These are phyloP conservation scores for Mobula birostris DNA, from an alignment of 2,113 vertebrate species.

Conservation along the genomic window DNA sequence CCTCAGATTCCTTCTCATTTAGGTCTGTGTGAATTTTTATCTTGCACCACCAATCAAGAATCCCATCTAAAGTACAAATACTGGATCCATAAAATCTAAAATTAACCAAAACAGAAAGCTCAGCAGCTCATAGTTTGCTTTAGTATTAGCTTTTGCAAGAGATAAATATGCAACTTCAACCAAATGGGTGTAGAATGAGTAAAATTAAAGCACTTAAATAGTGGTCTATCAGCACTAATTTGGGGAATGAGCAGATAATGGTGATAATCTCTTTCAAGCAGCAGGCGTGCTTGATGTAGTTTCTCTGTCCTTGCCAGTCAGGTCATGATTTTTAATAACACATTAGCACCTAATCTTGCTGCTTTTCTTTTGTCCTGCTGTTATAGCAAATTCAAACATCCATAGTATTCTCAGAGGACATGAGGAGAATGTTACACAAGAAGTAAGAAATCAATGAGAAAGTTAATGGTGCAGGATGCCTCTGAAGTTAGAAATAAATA, in stretches of 20 bases:
- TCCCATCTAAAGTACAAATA: not conserved
- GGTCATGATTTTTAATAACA: not conserved
- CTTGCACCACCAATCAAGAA: not conserved
- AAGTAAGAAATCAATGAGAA: not conserved
- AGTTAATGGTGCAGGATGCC: not conserved
- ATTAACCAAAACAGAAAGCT: not conserved
- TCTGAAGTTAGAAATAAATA: not conserved
- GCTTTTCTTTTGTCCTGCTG: slow-evolving; percentile 1
- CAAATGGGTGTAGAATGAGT: not conserved
- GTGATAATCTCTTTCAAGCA: slow-evolving; percentile 13
- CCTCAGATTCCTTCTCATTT: not conserved
- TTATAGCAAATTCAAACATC: not conserved
- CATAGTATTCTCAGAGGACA: not conserved
- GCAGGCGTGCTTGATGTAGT: not conserved
- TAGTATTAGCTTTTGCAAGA: not conserved
- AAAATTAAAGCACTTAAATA: slow-evolving; percentile 14
- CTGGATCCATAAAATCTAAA: not conserved
- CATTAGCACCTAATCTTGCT: not conserved
- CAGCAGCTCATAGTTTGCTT: not conserved
- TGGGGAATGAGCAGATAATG: not conserved
- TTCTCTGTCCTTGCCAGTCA: not conserved
- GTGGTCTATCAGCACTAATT: not conserved
- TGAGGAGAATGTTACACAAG: not conserved
- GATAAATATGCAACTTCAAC: not conserved
- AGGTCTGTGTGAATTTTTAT: not conserved